A percentile compares a stretch with the other conserved stretches of the same genome.
These are phyloP conservation scores for Nomada ruficornis DNA, from an alignment of 2,888 invertebrate species.

Conservation along the genomic window DNA sequence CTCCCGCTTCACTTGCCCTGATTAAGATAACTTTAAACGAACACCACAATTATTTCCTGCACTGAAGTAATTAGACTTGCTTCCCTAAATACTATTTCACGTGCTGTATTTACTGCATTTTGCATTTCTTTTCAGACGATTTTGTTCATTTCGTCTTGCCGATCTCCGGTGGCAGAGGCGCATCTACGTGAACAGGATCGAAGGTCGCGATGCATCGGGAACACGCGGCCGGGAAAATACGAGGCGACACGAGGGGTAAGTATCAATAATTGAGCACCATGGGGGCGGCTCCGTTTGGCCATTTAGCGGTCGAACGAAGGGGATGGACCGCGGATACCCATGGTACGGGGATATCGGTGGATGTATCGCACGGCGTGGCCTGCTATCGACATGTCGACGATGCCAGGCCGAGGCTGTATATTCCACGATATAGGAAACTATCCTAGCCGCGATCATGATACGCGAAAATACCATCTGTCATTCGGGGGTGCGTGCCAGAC, in stretches of 20 bases:
- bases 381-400: conserved; percentile 84
- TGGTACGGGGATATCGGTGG: conserved; percentile 79
- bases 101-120: background rate
- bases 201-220: conserved; percentile 44
- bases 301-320: conserved; percentile 82
- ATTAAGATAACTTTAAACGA: background rate
- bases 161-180: conserved; percentile 17
- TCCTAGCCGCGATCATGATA: conserved; percentile 81
- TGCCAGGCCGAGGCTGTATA: conserved; percentile 75
- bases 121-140: background rate
- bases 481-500: conserved; percentile 77
- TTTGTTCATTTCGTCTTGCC: background rate
- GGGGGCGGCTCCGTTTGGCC: conserved; percentile 79
- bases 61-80: too few species aligned
- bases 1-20: background rate
- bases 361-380: conserved; percentile 82
- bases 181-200: conserved; percentile 34
- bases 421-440: conserved; percentile 78
- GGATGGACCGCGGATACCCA: conserved; percentile 72
- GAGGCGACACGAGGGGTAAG: conserved; percentile 72
- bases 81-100: background rate
- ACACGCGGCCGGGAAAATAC: conserved; percentile 52
- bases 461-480: conserved; percentile 83
- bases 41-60: background rate
- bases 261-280: conserved; percentile 83